Percentiles rank a stretch among this genome's conserved stretches.
These are phyloP conservation scores for Tetranychus cinnabarinus DNA, from an alignment of 1,140 invertebrate species.

Conservation along the genomic window DNA sequence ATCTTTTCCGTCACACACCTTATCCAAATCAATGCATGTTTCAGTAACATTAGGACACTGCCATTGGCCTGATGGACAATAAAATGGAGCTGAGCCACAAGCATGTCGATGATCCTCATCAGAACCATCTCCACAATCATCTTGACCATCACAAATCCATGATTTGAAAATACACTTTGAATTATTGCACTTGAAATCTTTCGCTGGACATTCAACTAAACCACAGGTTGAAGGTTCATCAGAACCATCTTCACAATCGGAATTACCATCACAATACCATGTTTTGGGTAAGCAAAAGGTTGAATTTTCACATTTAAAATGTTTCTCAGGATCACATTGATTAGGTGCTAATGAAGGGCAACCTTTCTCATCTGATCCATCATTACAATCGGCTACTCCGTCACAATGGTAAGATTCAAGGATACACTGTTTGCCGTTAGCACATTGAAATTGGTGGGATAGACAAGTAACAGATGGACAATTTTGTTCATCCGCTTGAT, in stretches of 20 bases:
- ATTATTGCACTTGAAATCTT: slow-evolving; percentile 37
- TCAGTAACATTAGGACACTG: slow-evolving; percentile 19
- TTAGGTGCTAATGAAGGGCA: slow-evolving; percentile 43
- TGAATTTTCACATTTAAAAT: slow-evolving; percentile 66
- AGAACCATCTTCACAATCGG: slow-evolving; percentile 72
- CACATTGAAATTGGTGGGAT: slow-evolving; percentile 76
- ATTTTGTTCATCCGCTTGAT: slow-evolving; percentile 85
- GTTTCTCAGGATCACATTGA: slow-evolving; percentile 63
- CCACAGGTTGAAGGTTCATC: slow-evolving; percentile 71
- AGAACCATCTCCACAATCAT: slow-evolving; percentile 81
- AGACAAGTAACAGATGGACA: slow-evolving; percentile 85
- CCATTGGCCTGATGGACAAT: slow-evolving; percentile 17
- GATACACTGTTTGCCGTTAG: slow-evolving; percentile 69
- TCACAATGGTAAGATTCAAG: slow-evolving; percentile 84
- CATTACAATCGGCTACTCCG: slow-evolving; percentile 66
- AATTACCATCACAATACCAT: slow-evolving; percentile 81
- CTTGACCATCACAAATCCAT: slow-evolving; percentile 80
- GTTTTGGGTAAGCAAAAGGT: slow-evolving; percentile 60
- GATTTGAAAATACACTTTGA: slow-evolving; percentile 69
- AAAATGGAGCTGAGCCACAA: slow-evolving; percentile 16
- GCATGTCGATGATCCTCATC: slow-evolving; percentile 48
- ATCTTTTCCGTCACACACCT: slow-evolving; percentile 53
- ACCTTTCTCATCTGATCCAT: slow-evolving; percentile 66
- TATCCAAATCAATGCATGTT: slow-evolving; percentile 27
- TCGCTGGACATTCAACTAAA: slow-evolving; percentile 19